A percentile compares a stretch with the other conserved stretches of the same genome.
phyloP scores from a whole-genome alignment of 2,113 vertebrate genomes.

The Takifugu bimaculatus region DNA sequence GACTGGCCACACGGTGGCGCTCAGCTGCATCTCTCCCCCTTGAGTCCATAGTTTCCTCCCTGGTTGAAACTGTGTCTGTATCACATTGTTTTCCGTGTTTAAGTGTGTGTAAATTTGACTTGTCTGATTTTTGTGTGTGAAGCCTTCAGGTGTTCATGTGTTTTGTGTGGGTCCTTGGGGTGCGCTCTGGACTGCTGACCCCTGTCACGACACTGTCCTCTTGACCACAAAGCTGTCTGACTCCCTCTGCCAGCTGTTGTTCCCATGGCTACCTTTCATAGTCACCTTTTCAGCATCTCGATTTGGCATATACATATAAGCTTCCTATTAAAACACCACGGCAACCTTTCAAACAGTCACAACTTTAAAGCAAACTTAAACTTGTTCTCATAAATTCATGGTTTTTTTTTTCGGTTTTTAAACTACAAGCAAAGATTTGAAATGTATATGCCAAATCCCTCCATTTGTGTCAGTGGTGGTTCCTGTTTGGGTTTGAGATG shows the following conservation, averaged over 20 bases:
- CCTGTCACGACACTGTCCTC: constrained; percentile 64
- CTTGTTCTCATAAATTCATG: neutral
- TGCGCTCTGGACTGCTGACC: constrained; percentile 72
- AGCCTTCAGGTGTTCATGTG: constrained; percentile 38
- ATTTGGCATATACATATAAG: constrained; percentile 73
- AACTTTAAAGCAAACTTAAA: constrained; percentile 1
- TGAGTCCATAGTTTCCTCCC: constrained; percentile 21
- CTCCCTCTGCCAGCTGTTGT: constrained; percentile 74
- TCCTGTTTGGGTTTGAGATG: constrained; percentile 54
- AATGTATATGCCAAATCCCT: constrained; percentile 73
- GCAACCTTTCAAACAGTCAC: neutral
- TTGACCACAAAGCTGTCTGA: constrained; percentile 72
- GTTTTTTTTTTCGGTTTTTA: neutral
- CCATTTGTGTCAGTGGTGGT: constrained; percentile 60
- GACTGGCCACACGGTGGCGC: constrained; percentile 16
- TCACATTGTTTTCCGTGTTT: constrained; percentile 22
- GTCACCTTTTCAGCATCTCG: constrained; percentile 68
- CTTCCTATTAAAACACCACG: constrained; percentile 3
- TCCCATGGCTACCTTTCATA: constrained; percentile 76
- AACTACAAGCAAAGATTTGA: constrained; percentile 1
- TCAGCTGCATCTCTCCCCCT: constrained; percentile 25
- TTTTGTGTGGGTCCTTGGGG: constrained; percentile 66
- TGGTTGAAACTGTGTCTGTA: constrained; percentile 15
- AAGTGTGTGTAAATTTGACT: constrained; percentile 23
- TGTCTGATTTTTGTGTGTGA: constrained; percentile 40